Evolutionary conservation across 2,888 invertebrate species (phyloP).

Genomic region (Cataglyphis livida): DNA sequence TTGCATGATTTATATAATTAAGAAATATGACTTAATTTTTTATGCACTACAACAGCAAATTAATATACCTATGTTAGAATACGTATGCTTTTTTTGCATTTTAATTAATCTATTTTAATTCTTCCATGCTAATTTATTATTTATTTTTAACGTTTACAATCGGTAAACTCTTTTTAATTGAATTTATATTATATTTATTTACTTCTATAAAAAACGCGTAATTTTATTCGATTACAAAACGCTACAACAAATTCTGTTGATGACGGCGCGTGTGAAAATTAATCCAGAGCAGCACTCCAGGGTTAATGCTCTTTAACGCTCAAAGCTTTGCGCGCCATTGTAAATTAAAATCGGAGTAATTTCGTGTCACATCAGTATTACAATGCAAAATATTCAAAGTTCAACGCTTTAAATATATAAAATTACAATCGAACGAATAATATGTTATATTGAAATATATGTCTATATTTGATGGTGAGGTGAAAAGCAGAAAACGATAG

Average conservation of each 20-base stretch:
- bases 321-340: slow-evolving; percentile 36
- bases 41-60: neutral
- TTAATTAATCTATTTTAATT: neutral
- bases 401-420: neutral
- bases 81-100: neutral
- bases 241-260: slow-evolving; percentile 8
- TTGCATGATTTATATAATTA: slow-evolving; percentile 33
- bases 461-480: neutral
- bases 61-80: neutral
- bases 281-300: slow-evolving; percentile 15
- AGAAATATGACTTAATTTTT: slow-evolving; percentile 15
- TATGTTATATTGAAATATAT: slow-evolving; percentile 5
- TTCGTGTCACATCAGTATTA: slow-evolving; percentile 3
- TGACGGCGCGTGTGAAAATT: slow-evolving; percentile 27
- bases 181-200: neutral
- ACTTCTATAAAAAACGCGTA: neutral
- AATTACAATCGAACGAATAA: neutral
- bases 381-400: slow-evolving; percentile 16
- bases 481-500: neutral
- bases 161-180: slow-evolving; percentile 1
- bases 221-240: slow-evolving; percentile 28
- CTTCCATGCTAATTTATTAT: neutral
- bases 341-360: slow-evolving; percentile 26
- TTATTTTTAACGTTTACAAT: neutral
- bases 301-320: slow-evolving; percentile 39